Conservation (phyloP, 2,888 invertebrate genomes). For the Melitaea athalia region DNA sequence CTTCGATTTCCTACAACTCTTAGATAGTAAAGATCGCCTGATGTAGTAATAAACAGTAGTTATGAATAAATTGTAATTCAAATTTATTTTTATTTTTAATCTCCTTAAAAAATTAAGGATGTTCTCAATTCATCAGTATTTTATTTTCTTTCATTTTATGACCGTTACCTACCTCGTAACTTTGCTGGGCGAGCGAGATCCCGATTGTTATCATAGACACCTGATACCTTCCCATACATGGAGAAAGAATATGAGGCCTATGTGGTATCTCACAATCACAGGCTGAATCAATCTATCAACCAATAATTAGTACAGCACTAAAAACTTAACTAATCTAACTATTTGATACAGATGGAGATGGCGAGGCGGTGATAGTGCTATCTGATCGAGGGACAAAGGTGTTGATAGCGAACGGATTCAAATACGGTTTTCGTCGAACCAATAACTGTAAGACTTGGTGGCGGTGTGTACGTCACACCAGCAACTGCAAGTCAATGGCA, state of each 20-base stretch:
- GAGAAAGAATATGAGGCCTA: too few relatives aligned
- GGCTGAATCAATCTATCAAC: too few relatives aligned
- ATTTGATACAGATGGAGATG: not conserved
- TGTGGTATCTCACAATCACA: too few relatives aligned
- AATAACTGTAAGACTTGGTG: constrained; percentile 44
- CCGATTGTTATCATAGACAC: too few relatives aligned
- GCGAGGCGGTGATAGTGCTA: constrained; percentile 30
- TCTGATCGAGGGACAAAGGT: constrained; percentile 43
- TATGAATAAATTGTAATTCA: constrained; percentile 36
- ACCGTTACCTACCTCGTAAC: too few relatives aligned
- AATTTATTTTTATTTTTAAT: not conserved
- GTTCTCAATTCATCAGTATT: too few relatives aligned
- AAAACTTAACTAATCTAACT: not conserved
- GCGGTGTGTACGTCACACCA: constrained; percentile 51
- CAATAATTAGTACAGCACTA: too few relatives aligned
- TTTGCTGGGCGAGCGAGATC: too few relatives aligned
- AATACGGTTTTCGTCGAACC: constrained; percentile 50
- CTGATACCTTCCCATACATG: too few relatives aligned
- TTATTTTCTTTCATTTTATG: too few relatives aligned
- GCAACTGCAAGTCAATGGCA: constrained; percentile 46
- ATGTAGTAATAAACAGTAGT: constrained; percentile 35
- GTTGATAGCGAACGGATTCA: constrained; percentile 47
- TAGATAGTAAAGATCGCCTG: constrained; percentile 44
- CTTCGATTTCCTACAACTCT: constrained; percentile 43
- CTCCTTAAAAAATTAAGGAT: too few relatives aligned